Percentiles rank a stretch among this genome's conserved stretches.
Conservation (phyloP, 2,113 vertebrate genomes). For the Thalassoma bifasciatum region DNA sequence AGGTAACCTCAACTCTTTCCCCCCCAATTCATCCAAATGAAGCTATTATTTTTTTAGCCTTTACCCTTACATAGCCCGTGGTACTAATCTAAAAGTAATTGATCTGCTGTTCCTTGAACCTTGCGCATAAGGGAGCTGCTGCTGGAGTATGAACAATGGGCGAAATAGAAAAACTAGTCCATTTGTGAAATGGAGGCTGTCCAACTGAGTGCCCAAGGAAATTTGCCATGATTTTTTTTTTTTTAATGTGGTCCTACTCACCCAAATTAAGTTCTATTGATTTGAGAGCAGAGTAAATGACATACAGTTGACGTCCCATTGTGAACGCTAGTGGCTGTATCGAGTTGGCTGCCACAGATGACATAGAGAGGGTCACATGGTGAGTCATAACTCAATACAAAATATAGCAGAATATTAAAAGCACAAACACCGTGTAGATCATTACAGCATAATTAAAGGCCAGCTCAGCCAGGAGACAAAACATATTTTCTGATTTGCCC, state of each 20-base stretch:
- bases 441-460: conserved; percentile 14
- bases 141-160: conserved; percentile 43
- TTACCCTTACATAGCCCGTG: conserved; percentile 42
- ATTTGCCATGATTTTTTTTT: conserved; percentile 26
- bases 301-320: conserved; percentile 24
- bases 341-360: conserved; percentile 35
- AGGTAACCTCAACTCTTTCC: conserved; percentile 26
- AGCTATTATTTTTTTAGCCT: conserved; percentile 54
- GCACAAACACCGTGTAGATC: background rate
- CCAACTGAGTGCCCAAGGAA: conserved; percentile 26
- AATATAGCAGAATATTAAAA: conserved; percentile 21
- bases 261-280: conserved; percentile 64
- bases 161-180: conserved; percentile 21
- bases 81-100: conserved; percentile 66
- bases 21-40: conserved; percentile 34
- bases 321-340: conserved; percentile 36
- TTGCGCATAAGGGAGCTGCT: conserved; percentile 13
- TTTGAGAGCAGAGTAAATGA: conserved; percentile 52
- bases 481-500: background rate
- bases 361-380: conserved; percentile 34
- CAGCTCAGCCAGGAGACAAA: background rate
- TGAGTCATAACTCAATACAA: conserved; percentile 34
- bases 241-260: conserved; percentile 19
- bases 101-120: conserved; percentile 53
- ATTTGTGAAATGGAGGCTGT: conserved; percentile 27